Evolutionary conservation across 2,797 vertebrate genomes (phyloP), one percentile per base, ranked within the genome.

Genomic region (Lagodon rhomboides): DNA sequence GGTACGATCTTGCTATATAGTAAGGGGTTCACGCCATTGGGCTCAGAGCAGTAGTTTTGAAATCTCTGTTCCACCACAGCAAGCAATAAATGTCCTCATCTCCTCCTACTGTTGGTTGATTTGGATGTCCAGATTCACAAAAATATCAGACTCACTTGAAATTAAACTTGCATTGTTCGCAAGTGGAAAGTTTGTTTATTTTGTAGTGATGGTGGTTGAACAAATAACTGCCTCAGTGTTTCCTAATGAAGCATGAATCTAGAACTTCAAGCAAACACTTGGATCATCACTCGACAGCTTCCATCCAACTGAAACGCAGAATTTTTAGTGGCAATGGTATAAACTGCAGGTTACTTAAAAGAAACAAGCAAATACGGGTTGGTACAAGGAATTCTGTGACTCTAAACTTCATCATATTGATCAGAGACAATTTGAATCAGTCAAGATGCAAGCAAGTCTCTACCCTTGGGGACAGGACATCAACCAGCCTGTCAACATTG

Each of bases 381-480:
- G 18, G 53, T 23, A 44, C 54, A 5, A 49, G 68, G 10, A 55
- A 15, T 4, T 13, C 2, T 9, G 22, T 30, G 7, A 58, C 44
- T 47, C 17, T 46, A 3, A 55, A 62, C 23, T 12, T 22, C 2
- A 58, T 25, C 1, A 4, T 34, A 63, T 15, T 47, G n/a, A 13
- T 30, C 54, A 65, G 49, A 44, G 6, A 27, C 23, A 4, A 25
- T 30, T 34, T 51, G 4, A 54, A 43, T 63, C 59, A 61, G 50
- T 61, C 30, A 12, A 55, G 54, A 23, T 16, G 25, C 23, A 44
- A 34, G 34, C 34, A 34, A 34, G 43, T 43, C 63, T 51, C 20
- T 17, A 46, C n/a, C 23, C 60, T 70, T 22, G 15, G 75, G 56
- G 43, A 79, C 22, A 55, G 17, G 64, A n/a, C 47, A 68, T 61